phyloP scores from a whole-genome alignment of 1,140 invertebrate species.

The Bicyclus anynana region DNA sequence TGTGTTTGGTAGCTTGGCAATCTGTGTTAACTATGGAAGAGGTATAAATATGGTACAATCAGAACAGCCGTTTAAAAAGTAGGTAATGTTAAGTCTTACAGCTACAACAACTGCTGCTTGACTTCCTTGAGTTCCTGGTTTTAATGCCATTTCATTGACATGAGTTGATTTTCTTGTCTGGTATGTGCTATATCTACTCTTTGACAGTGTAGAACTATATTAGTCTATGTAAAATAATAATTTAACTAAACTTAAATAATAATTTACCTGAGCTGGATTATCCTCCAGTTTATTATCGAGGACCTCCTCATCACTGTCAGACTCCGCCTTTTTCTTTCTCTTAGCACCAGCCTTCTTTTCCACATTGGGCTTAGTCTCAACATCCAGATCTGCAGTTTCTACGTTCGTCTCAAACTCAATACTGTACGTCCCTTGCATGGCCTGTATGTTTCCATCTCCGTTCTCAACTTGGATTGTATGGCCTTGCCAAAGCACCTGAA shows the following conservation, averaged over 20 bases:
- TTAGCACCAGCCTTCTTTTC: conserved; percentile 74
- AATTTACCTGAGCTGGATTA: conserved; percentile 65
- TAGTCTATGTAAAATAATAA: too few relatives aligned
- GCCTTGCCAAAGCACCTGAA: conserved; percentile 80
- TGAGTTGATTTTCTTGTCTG: too few relatives aligned
- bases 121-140: too few relatives aligned
- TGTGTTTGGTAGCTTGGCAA: too few relatives aligned
- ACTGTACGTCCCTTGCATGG: conserved; percentile 49
- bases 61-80: too few relatives aligned
- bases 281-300: conserved; percentile 74
- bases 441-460: conserved; percentile 56
- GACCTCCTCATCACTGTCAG: conserved; percentile 73
- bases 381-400: conserved; percentile 57
- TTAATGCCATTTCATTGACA: too few relatives aligned
- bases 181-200: too few relatives aligned
- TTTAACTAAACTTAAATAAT: background rate
- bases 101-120: too few relatives aligned
- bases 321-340: conserved; percentile 71
- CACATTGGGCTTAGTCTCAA: conserved; percentile 70
- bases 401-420: conserved; percentile 61
- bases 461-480: conserved; percentile 79
- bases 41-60: too few relatives aligned
- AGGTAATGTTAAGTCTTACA: too few relatives aligned
- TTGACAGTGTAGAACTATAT: too few relatives aligned
- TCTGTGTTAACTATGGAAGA: too few relatives aligned